Percentiles rank a stretch among this genome's conserved stretches.
Conservation (phyloP, 1,140 invertebrate species). For the Eupristina koningsbergeri region DNA sequence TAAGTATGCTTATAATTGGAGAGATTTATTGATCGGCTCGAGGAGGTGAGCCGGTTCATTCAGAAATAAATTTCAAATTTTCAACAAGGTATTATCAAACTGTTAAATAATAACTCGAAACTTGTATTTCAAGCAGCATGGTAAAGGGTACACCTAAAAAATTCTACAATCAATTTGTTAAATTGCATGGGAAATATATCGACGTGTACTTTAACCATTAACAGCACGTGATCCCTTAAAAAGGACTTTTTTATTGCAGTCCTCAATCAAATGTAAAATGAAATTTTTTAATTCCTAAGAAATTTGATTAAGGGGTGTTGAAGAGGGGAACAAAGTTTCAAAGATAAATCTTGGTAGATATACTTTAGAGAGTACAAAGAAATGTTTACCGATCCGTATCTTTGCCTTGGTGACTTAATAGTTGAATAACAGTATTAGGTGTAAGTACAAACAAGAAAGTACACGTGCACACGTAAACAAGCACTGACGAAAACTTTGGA, state of each 20-base stretch:
- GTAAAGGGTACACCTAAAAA: no score
- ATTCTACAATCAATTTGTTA: no score
- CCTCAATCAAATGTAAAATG: background rate
- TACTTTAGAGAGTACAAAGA: background rate
- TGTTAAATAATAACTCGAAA: no score
- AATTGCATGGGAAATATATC: no score
- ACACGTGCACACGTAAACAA: background rate
- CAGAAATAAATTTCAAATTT: no score
- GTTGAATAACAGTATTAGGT: background rate
- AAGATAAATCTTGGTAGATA: background rate
- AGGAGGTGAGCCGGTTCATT: no score
- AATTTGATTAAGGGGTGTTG: background rate
- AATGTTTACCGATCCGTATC: background rate
- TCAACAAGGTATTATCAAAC: no score
- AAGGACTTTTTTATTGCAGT: no score
- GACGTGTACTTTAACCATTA: no score
- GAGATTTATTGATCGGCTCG: background rate
- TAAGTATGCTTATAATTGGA: background rate
- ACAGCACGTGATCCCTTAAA: no score
- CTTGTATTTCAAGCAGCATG: no score
- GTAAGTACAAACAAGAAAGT: background rate
- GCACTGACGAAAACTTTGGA: background rate
- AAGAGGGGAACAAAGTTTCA: background rate
- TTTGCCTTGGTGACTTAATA: background rate
- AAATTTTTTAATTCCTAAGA: background rate